Percentiles rank a stretch among this genome's conserved stretches.
Evolutionary conservation across 2,797 vertebrate species (phyloP).

Genomic region (Sphenodon punctatus): DNA sequence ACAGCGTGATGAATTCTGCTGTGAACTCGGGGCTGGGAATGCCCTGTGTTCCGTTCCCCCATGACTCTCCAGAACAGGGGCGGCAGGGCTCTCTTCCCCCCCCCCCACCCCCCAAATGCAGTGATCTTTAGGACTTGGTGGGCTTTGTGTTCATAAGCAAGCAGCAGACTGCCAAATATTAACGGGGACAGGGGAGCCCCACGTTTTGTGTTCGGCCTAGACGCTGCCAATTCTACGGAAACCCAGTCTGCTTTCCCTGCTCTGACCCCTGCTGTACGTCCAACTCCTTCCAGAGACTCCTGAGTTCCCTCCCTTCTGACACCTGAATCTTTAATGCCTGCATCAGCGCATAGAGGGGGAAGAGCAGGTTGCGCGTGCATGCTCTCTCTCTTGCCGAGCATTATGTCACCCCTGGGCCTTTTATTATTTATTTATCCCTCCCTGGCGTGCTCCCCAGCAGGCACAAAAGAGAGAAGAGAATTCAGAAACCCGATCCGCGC

Average conservation of each 20-base stretch:
- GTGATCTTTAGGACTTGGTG: no score
- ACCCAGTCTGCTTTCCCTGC: background rate
- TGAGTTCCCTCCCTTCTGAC: background rate
- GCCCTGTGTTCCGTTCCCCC: no score
- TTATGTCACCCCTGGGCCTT: background rate
- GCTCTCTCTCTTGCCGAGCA: background rate
- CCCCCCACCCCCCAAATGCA: no score
- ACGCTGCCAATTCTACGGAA: no score
- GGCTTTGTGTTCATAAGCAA: no score
- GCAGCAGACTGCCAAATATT: background rate
- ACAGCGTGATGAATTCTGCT: no score
- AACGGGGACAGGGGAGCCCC: background rate
- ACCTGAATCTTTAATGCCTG: conserved; percentile 15
- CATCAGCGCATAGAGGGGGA: background rate
- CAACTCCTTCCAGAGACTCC: background rate
- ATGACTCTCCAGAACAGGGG: no score
- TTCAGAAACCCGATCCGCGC: conserved; percentile 59
- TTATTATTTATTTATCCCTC: conserved; percentile 58
- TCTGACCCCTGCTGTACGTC: background rate
- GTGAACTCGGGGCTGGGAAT: no score
- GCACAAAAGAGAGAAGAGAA: conserved; percentile 28
- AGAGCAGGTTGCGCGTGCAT: background rate
- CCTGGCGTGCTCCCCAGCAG: conserved; percentile 20
- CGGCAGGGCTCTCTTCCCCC: no score
- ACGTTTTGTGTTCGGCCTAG: no score